phyloP scores from a whole-genome alignment of 2,888 invertebrate genomes.

The Pelosia muscerda region DNA sequence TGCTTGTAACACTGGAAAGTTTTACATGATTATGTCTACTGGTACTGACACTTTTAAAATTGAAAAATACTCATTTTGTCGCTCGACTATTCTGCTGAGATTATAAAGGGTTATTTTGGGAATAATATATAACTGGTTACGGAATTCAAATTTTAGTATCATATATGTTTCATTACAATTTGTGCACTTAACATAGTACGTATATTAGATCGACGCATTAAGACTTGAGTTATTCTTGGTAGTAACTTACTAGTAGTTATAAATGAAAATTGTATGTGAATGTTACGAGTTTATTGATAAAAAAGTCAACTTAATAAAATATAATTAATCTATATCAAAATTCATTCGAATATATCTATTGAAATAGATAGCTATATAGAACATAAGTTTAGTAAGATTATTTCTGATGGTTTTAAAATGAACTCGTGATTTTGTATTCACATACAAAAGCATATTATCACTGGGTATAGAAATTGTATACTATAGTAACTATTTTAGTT shows the following conservation, averaged over 20 bases:
- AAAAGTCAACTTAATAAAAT: background rate
- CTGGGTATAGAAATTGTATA: too few species aligned
- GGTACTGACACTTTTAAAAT: slow-evolving; percentile 51
- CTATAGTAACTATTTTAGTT: too few species aligned
- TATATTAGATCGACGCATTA: background rate
- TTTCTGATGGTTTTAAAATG: background rate
- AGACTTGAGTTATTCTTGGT: background rate
- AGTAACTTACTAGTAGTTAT: background rate
- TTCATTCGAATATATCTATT: too few species aligned
- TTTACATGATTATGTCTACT: slow-evolving; percentile 46
- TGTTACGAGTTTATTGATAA: slow-evolving; percentile 2
- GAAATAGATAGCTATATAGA: background rate
- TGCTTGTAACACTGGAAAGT: slow-evolving; percentile 27
- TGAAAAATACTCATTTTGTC: slow-evolving; percentile 41
- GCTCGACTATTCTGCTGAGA: slow-evolving; percentile 27
- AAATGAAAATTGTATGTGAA: background rate
- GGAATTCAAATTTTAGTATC: background rate
- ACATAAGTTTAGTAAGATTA: background rate
- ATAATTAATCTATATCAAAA: background rate
- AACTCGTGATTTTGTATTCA: slow-evolving; percentile 35
- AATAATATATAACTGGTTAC: background rate
- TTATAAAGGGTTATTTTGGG: slow-evolving; percentile 21
- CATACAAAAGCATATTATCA: slow-evolving; percentile 4
- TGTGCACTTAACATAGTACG: background rate
- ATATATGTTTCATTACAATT: background rate